These are phyloP conservation scores for Acanthochromis polyacanthus DNA, from an alignment of 2,113 vertebrate genomes.

Conservation along the genomic window DNA sequence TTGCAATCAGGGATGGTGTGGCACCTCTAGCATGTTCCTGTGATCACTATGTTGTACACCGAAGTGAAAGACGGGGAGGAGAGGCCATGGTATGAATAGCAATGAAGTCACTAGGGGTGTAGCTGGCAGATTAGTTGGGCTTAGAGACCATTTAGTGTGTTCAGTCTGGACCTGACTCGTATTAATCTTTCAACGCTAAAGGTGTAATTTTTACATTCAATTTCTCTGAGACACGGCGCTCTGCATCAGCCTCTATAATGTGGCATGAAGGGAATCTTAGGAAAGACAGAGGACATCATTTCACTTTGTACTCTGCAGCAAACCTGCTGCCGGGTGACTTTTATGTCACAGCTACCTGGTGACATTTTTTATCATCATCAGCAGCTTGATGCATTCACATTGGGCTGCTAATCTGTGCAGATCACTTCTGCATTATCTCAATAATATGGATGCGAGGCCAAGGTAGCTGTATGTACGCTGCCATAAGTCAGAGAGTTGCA, in stretches of 20 bases:
- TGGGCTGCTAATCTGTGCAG: conserved; percentile 31
- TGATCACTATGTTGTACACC: conserved; percentile 52
- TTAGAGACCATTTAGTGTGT: conserved; percentile 18
- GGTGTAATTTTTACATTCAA: background rate
- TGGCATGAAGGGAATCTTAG: background rate
- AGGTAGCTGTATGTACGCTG: conserved; percentile 28
- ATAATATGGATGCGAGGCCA: conserved; percentile 33
- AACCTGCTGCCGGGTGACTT: background rate
- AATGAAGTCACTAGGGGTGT: conserved; percentile 54
- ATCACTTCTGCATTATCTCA: conserved; percentile 42
- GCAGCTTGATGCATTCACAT: background rate
- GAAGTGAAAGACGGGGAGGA: conserved; percentile 54
- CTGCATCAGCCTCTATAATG: background rate
- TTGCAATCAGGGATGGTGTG: conserved; percentile 64
- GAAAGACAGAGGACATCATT: background rate
- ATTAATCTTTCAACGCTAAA: background rate
- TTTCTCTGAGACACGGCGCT: background rate
- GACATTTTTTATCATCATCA: background rate
- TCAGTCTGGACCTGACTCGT: background rate
- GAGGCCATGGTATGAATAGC: conserved; percentile 44
- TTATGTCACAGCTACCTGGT: background rate
- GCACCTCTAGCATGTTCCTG: conserved; percentile 42
- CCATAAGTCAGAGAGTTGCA: conserved; percentile 63
- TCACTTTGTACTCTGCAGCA: conserved; percentile 3
- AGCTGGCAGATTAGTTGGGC: conserved; percentile 29